These are phyloP conservation scores for Scylla paramamosain DNA, from an alignment of 1,140 invertebrate genomes.

Conservation along the genomic window DNA sequence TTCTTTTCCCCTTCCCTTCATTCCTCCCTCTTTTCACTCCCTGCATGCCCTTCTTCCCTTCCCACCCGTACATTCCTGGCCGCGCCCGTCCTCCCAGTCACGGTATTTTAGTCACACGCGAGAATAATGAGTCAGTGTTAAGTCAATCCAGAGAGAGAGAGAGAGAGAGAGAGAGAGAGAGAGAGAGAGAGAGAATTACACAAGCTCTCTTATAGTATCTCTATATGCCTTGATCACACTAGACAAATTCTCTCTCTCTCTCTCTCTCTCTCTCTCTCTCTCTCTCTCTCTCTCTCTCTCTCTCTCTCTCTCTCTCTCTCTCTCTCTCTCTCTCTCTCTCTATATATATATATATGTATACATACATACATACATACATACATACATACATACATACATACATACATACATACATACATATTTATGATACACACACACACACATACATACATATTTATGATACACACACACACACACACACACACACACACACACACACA, in stretches of 20 bases:
- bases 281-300: not conserved
- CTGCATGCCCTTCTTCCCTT: too few relatives aligned
- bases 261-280: not conserved
- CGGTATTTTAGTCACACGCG: not conserved
- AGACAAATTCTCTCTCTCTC: not conserved
- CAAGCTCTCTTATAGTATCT: not conserved
- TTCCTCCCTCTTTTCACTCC: not conserved
- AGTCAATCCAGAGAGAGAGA: not conserved
- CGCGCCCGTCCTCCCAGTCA: not conserved
- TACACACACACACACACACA: slow-evolving; percentile 39
- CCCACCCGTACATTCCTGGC: not conserved
- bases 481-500: not conserved
- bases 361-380: not conserved
- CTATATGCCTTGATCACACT: too few relatives aligned
- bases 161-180: slow-evolving; percentile 20
- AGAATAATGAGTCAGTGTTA: slow-evolving; percentile 4
- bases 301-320: not conserved
- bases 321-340: not conserved
- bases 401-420: not conserved
- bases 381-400: too few relatives aligned
- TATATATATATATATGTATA: not conserved
- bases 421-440: slow-evolving; percentile 4
- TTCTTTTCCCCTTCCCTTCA: not conserved
- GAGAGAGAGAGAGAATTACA: slow-evolving; percentile 9
- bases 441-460: too few relatives aligned